These are phyloP conservation scores for Eremobia ochroleuca DNA, from an alignment of 2,888 invertebrate species.

Conservation along the genomic window DNA sequence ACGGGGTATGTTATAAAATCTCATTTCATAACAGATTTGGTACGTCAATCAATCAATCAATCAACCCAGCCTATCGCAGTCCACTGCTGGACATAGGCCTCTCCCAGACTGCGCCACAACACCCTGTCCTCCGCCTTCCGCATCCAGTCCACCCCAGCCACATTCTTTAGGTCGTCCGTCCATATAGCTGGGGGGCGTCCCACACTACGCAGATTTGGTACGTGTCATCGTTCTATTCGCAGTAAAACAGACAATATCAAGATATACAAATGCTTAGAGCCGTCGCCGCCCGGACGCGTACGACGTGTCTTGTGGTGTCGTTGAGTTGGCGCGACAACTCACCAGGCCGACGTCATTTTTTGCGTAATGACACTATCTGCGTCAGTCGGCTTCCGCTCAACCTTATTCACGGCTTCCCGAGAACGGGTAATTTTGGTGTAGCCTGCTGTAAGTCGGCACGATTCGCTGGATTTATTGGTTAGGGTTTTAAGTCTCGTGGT, in stretches of 20 bases:
- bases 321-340: conserved; percentile 55
- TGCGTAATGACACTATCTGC: conserved; percentile 64
- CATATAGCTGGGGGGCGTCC: too few species aligned
- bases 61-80: too few species aligned
- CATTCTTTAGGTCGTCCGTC: too few species aligned
- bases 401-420: conserved; percentile 64
- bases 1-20: neutral
- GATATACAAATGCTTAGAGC: conserved; percentile 23
- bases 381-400: conserved; percentile 52
- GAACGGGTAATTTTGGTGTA: conserved; percentile 56
- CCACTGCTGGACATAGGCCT: too few species aligned
- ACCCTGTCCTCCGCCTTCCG: too few species aligned
- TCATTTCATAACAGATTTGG: neutral
- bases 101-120: too few species aligned
- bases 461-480: conserved; percentile 44
- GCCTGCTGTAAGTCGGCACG: conserved; percentile 33
- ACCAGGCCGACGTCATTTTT: conserved; percentile 54
- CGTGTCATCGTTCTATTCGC: neutral
- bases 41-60: too few species aligned
- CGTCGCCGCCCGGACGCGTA: conserved; percentile 41
- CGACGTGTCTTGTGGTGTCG: conserved; percentile 55
- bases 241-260: conserved; percentile 30
- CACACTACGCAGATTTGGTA: neutral
- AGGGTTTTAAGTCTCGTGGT: conserved; percentile 21
- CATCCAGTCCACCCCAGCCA: too few species aligned